Percentiles rank a stretch among this genome's conserved stretches.
These are phyloP conservation scores for Lontra canadensis DNA, from an alignment of 2,113 vertebrate species.

Conservation along the genomic window DNA sequence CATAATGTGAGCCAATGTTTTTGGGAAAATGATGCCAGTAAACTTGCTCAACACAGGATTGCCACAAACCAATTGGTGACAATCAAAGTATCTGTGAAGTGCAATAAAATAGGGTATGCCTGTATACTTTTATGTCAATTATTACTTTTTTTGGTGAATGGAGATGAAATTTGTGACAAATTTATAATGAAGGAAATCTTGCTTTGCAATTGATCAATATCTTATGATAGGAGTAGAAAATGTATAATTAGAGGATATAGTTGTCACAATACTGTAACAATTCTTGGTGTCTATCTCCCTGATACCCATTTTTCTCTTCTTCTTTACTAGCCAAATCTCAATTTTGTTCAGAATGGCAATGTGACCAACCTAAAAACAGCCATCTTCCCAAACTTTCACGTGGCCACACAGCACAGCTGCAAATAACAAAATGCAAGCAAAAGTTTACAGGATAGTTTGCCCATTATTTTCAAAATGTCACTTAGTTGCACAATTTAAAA, in stretches of 20 bases:
- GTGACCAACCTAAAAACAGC: neutral
- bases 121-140: neutral
- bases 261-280: neutral
- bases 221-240: neutral
- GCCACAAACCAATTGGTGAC: neutral
- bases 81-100: neutral
- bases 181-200: conserved; percentile 34
- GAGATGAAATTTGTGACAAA: neutral
- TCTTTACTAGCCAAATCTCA: neutral
- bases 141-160: neutral
- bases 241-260: neutral
- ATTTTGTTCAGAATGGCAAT: neutral
- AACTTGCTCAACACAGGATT: neutral
- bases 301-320: neutral
- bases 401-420: neutral
- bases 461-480: neutral
- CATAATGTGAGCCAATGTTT: neutral
- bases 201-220: neutral
- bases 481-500: neutral
- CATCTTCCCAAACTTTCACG: neutral
- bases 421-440: neutral
- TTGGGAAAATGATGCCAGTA: neutral
- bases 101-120: neutral
- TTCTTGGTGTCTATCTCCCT: neutral
- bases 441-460: neutral